Base-by-base conservation (phyloP, 30 jellyfish, hydroid and myxozoan genomes). In the Turritopsis dohrnii region DNA sequence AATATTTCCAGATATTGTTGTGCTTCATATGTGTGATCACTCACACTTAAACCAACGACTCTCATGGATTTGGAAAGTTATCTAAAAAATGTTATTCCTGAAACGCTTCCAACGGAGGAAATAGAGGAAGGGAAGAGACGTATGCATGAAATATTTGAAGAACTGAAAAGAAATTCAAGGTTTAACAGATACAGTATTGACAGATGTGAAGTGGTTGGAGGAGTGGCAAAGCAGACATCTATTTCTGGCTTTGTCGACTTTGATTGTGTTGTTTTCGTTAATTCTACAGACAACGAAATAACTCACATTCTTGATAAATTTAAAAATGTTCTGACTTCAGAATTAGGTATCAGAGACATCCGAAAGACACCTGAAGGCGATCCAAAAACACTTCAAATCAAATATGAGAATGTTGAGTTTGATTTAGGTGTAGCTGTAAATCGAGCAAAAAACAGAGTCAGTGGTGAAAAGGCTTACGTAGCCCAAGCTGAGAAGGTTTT, bases 261-360 rank as follows among this genome's bases (percentile, higher is more conserved):
- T 74, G 82, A 74, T 74, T 74, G 82, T 74, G 82, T 74, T 74
- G 72, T 74, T 25, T 22, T 74, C 31, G 72, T 74, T n/a, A 74
- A 74, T 28, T 0, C 53, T 30, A 26, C 9, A 74, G 0, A 1
- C 21, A 66, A 21, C 7, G 17, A 17, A 21, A 21, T 26, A 66
- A 4, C 76, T 26, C 0, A 74, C 18, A 52, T 74, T 23, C 18
- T 74, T 28, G 83, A 74, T 74, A 0, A 74, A 13, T 74, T 13
- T 74, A 71, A 74, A 74, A 71, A 74, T 16, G 23, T 74, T 74
- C 21, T 74, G 65, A 16, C 23, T 9, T 74, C 41, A 1, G 83
- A 74, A 16, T 21, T 74, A 21, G 65, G 41, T 16, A 52, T 16
- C 18, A 9, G 27, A 23, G 83, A 74, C 9, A 24, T 74, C 1